phyloP scores from a whole-genome alignment of 2,113 vertebrate species.

The Barbus barbus region DNA sequence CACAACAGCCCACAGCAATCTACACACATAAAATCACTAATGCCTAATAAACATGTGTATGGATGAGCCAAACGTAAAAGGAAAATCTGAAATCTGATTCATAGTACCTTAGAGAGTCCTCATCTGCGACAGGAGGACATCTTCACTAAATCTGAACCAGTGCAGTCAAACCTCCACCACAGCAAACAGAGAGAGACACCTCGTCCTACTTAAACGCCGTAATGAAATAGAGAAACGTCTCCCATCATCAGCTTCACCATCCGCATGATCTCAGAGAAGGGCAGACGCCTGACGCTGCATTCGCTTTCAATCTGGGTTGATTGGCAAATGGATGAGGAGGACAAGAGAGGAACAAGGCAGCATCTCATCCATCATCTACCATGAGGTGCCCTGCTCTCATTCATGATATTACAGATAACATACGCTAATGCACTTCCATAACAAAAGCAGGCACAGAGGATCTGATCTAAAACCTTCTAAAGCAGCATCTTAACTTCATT shows the following conservation, averaged over 20 bases:
- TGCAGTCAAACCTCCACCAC: no score
- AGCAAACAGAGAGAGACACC: no score
- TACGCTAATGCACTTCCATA: neutral
- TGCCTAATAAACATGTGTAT: neutral
- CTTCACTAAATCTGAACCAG: neutral
- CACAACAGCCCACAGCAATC: neutral
- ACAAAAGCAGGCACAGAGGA: neutral
- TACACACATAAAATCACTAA: neutral
- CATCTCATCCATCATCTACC: no score
- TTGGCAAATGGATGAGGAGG: neutral
- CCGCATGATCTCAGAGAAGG: no score
- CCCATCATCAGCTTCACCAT: no score
- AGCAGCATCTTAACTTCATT: neutral
- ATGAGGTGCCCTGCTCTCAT: neutral
- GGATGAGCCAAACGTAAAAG: neutral
- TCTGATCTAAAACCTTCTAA: neutral
- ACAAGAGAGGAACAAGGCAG: neutral
- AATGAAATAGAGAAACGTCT: neutral
- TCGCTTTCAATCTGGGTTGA: neutral
- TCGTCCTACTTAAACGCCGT: neutral
- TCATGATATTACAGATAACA: neutral
- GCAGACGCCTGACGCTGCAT: neutral
- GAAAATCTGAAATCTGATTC: neutral
- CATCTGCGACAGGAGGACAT: neutral
- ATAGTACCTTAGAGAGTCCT: constrained; percentile 4